Base-by-base conservation (phyloP, 2,113 vertebrate genomes). In the Agelaius tricolor region DNA sequence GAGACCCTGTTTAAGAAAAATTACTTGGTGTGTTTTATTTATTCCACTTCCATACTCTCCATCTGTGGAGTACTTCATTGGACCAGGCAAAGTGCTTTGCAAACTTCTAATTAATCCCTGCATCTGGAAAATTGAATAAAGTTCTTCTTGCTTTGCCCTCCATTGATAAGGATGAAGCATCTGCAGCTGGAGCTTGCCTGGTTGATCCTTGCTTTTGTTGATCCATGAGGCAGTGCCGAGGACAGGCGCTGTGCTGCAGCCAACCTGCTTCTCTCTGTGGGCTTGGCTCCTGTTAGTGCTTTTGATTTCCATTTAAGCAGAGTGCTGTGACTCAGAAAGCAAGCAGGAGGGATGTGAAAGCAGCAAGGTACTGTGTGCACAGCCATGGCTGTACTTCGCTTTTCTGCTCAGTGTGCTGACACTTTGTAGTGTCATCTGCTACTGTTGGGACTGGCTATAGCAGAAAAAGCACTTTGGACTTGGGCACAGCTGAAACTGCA, bases 161-260 rank as follows among this genome's bases (percentile, higher is more conserved):
- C 39, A 41, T 10, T 67, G 85, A 13, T 77, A 65, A 83, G 31
- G 61, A n/a, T 5, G 10, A 67, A 67, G 68, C 6, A 4, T 37
- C 49, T 52, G 43, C 55, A 90, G 68, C 82, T 51, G 69, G 71
- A 77, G 55, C 54, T 85, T 8, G 5, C 67, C 78, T 31, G 33
- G 24, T 67, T 35, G n/a, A 35, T 59, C n/a, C n/a, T 24, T 35
- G 68, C 66, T 71, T 82, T 58, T 67, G 58, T 54, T 30, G 77
- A 54, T 73, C 27, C 0, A 3, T 1, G 22, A 71, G 55, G 46
- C 67, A 62, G 51, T 9, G 57, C 57, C 0, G 5, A 72, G 20
- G 12, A 9, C 43, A 10, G 58, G 3, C 0, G 0, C 49, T 27
- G 39, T 39, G 51, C 80, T 37, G 31, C 65, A 78, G 89, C 67